These are phyloP conservation scores for Nymphalis urticae DNA, from an alignment of 2,888 invertebrate genomes.

Conservation along the genomic window DNA sequence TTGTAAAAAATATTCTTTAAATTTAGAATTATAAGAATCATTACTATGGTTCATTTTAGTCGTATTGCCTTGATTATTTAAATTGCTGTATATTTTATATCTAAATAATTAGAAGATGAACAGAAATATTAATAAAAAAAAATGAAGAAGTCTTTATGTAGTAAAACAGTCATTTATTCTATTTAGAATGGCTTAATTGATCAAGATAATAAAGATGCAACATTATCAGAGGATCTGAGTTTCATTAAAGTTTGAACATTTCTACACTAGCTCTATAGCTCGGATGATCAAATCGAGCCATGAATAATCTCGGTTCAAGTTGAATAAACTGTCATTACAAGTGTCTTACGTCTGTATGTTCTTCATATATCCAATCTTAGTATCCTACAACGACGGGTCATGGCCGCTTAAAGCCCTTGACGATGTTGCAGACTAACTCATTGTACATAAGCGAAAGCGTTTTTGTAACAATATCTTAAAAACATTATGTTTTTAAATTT, in stretches of 20 bases:
- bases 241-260: conserved; percentile 21
- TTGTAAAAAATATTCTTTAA: not conserved
- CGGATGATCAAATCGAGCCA: conserved; percentile 40
- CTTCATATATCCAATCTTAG: conserved; percentile 55
- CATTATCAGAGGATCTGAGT: not conserved
- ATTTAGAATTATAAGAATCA: not conserved
- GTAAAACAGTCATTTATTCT: too few species aligned
- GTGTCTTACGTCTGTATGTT: conserved; percentile 39
- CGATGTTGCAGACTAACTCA: conserved; percentile 67
- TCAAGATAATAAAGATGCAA: not conserved
- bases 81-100: not conserved
- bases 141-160: not conserved
- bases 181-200: not conserved
- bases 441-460: conserved; percentile 60
- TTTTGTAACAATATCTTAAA: conserved; percentile 8
- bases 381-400: conserved; percentile 67
- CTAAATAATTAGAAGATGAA: too few species aligned
- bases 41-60: not conserved
- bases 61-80: not conserved
- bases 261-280: conserved; percentile 32
- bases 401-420: conserved; percentile 81
- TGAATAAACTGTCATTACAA: conserved; percentile 52
- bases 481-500: too few species aligned
- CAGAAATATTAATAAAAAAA: not conserved
- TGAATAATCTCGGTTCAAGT: conserved; percentile 45